phyloP scores from a whole-genome alignment of 1,140 invertebrate species.

The Formica exsecta region DNA sequence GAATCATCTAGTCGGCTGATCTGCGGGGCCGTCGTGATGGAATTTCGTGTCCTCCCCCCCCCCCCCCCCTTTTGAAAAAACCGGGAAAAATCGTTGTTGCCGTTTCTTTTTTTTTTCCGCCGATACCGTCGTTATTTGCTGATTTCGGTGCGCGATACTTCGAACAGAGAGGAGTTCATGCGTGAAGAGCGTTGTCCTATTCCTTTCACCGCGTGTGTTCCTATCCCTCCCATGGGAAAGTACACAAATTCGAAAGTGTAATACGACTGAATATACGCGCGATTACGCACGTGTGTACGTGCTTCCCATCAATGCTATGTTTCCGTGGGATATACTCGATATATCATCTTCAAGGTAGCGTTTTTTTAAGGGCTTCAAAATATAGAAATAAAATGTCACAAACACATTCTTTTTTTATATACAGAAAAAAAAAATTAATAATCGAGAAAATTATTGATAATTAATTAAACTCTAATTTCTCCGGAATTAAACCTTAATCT shows the following conservation, averaged over 20 bases:
- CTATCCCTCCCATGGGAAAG: constrained; percentile 50
- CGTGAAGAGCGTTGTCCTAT: constrained; percentile 53
- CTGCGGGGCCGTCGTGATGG: constrained; percentile 37
- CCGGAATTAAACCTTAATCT: constrained; percentile 42
- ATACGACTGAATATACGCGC: constrained; percentile 10
- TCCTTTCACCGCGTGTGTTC: constrained; percentile 50
- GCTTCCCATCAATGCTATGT: constrained; percentile 26
- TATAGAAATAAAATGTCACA: neutral
- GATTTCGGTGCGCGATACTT: constrained; percentile 58
- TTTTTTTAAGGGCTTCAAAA: neutral
- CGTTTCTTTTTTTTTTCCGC: constrained; percentile 34
- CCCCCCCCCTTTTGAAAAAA: too few species aligned
- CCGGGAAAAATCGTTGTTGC: too few species aligned
- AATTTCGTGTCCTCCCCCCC: constrained; percentile 30
- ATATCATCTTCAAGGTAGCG: neutral
- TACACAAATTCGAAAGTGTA: constrained; percentile 62
- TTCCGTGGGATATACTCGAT: constrained; percentile 4
- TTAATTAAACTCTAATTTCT: constrained; percentile 30
- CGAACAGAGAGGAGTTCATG: constrained; percentile 60
- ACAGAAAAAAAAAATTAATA: neutral
- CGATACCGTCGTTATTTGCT: constrained; percentile 57
- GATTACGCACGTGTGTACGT: constrained; percentile 18
- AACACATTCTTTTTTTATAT: too few species aligned
- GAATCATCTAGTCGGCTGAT: constrained; percentile 40
- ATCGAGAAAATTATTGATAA: neutral